These are phyloP conservation scores for Bucco capensis DNA, from an alignment of 2,113 vertebrate species.

Conservation along the genomic window DNA sequence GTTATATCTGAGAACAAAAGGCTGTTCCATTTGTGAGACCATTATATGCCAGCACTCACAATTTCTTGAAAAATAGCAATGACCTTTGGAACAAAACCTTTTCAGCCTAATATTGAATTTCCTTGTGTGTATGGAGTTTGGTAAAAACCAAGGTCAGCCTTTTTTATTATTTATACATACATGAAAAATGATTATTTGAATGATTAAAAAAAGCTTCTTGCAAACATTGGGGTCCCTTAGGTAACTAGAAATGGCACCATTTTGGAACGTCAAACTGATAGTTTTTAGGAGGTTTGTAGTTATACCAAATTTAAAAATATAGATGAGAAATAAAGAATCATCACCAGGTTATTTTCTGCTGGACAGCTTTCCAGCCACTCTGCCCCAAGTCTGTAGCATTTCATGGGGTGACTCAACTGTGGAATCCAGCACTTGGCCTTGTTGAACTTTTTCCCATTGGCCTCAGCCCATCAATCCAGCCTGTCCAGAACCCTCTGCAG, in stretches of 20 bases:
- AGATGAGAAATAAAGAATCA: background rate
- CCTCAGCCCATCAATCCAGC: too few relatives aligned
- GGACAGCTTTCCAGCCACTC: too few relatives aligned
- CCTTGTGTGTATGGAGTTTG: background rate
- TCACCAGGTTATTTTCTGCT: too few relatives aligned
- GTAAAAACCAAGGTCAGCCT: background rate
- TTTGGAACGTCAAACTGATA: background rate
- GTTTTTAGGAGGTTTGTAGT: background rate
- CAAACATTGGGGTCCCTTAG: rapidly evolving
- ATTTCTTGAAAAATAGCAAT: background rate
- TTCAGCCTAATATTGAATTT: background rate
- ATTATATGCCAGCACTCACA: background rate
- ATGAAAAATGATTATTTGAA: background rate
- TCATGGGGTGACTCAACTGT: too few relatives aligned
- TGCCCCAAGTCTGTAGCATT: too few relatives aligned
- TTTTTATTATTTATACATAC: background rate
- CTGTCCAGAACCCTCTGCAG: too few relatives aligned
- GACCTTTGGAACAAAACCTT: background rate
- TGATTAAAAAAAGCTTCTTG: background rate
- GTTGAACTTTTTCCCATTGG: too few relatives aligned
- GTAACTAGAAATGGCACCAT: background rate
- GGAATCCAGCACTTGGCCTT: too few relatives aligned
- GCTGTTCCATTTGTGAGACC: background rate
- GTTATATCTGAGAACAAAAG: background rate
- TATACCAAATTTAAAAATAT: background rate